These are phyloP conservation scores for Ianthella basta DNA, from an alignment of 37 sponge, comb jelly and placozoan genomes.

Conservation along the genomic window DNA sequence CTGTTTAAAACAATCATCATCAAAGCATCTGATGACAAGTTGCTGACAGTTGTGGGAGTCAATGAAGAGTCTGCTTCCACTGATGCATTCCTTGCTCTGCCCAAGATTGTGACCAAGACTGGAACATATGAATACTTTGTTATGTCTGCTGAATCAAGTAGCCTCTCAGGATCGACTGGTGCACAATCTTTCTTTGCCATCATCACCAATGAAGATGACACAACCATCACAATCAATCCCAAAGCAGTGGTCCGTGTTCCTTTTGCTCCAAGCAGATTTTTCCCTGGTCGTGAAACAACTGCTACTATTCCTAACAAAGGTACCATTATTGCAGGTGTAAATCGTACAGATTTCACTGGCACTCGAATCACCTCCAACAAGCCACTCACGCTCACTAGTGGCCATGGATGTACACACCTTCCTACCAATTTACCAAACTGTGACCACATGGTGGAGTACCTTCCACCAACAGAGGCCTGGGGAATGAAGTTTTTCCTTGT, in stretches of 20 bases:
- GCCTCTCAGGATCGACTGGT: not conserved
- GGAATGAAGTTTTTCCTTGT: constrained; percentile 39
- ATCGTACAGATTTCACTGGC: constrained; percentile 48
- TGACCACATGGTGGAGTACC: constrained; percentile 59
- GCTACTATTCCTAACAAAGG: not conserved
- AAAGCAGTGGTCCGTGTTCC: not conserved
- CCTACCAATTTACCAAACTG: constrained; percentile 34
- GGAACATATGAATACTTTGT: not conserved
- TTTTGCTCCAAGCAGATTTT: not conserved
- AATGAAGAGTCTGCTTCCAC: constrained; percentile 31
- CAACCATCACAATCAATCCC: constrained; percentile 16
- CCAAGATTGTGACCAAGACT: not conserved
- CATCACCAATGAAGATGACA: constrained; percentile 37
- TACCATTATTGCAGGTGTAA: not conserved
- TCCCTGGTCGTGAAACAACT: not conserved
- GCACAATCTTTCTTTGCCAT: constrained; percentile 5
- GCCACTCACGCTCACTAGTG: constrained; percentile 24
- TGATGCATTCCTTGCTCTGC: constrained; percentile 51
- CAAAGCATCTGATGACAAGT: not conserved
- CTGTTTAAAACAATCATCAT: not conserved
- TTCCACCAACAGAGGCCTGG: constrained; percentile 43
- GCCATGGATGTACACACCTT: constrained; percentile 49
- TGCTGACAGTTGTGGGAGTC: constrained; percentile 28
- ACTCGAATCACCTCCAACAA: constrained; percentile 23
- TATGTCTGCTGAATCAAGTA: not conserved